Percentiles rank a stretch among this genome's conserved stretches.
phyloP scores from a whole-genome alignment of 1,140 invertebrate species.

The Zeugodacus cucurbitae region DNA sequence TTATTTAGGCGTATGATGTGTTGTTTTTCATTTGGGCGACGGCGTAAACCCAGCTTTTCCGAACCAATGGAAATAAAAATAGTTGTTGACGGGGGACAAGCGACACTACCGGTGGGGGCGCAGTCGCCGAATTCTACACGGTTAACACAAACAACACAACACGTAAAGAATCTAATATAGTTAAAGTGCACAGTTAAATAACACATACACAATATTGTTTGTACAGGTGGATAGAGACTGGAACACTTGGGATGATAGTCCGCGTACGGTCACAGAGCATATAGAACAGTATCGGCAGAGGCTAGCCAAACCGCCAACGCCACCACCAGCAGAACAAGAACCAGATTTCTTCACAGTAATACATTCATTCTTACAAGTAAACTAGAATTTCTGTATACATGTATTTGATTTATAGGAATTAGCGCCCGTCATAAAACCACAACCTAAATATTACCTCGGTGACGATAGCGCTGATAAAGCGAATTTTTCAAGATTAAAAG shows the following conservation, averaged over 20 bases:
- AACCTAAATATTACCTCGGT: slow-evolving; percentile 58
- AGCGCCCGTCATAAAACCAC: slow-evolving; percentile 62
- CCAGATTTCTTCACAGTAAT: slow-evolving; percentile 63
- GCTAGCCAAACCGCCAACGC: slow-evolving; percentile 60
- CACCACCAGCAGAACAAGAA: slow-evolving; percentile 57
- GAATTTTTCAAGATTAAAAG: slow-evolving; percentile 61
- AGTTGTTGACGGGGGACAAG: neutral
- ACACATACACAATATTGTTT: neutral
- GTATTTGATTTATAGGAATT: slow-evolving; percentile 51
- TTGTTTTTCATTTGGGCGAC: slow-evolving; percentile 57
- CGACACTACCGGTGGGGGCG: neutral
- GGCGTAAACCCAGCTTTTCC: slow-evolving; percentile 54
- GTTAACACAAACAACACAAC: slow-evolving; percentile 7
- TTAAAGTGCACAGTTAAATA: neutral
- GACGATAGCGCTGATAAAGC: slow-evolving; percentile 43
- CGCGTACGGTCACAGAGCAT: slow-evolving; percentile 62
- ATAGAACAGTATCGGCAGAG: slow-evolving; percentile 64
- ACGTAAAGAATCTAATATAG: neutral
- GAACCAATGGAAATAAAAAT: slow-evolving; percentile 40
- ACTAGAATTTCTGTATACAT: neutral
- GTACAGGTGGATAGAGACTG: slow-evolving; percentile 57
- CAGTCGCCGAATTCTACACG: neutral
- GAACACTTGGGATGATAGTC: slow-evolving; percentile 65
- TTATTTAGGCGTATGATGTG: slow-evolving; percentile 60
- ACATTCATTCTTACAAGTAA: neutral